Evolutionary conservation across 2,888 invertebrate genomes (phyloP), one percentile per base, ranked within the genome.

Genomic region (Lingula anatina): DNA sequence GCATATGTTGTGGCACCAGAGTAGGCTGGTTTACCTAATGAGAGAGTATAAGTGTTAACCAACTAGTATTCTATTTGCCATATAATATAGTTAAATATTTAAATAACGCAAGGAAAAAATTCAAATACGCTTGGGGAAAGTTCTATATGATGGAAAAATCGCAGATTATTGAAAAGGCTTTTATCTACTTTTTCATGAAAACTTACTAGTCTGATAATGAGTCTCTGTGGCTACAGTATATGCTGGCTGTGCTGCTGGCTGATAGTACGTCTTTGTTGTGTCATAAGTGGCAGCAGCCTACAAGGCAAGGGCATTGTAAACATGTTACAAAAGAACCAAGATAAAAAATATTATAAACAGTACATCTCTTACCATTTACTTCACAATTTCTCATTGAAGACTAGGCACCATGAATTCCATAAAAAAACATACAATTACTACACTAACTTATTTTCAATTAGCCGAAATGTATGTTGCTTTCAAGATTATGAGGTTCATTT

Each of bases 221-320:
- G 72, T 70, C 38, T 77, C 86, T 18, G 84, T 81, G 27, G 83
- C 82, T 24, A 7, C 86, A 84, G 73, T 86, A 85, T 69, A 69
- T 4, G 68, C 57, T 9, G 66, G 57, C 3, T 69, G 65, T 15
- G 75, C 72, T n/a, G 87, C 86, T 77, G 89, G 90, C 76, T 89
- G 89, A 77, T 89, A 89, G 55, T 86, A 87, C 2, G 88, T 86
- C 78, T 90, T 88, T 66, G 87, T 86, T 15, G 89, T 86, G 81
- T 70, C 68, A 60, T 68, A 69, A 4, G 65, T 64, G 1, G 65
- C 68, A 28, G 68, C 61, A 41, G 67, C 66, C 65, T 67, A 56
- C 23, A 54, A 53, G 12, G 43, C 40, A 39, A 47, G 49, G 4
- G 42, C 7, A 18, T 4, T 18, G 20, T 36, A 5, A 12, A n/a